A percentile compares a stretch with the other conserved stretches of the same genome.
These are phyloP conservation scores for Chrysogorgia sp. DNA, from an alignment of 92 coral and sea anemone genomes.

Conservation along the genomic window DNA sequence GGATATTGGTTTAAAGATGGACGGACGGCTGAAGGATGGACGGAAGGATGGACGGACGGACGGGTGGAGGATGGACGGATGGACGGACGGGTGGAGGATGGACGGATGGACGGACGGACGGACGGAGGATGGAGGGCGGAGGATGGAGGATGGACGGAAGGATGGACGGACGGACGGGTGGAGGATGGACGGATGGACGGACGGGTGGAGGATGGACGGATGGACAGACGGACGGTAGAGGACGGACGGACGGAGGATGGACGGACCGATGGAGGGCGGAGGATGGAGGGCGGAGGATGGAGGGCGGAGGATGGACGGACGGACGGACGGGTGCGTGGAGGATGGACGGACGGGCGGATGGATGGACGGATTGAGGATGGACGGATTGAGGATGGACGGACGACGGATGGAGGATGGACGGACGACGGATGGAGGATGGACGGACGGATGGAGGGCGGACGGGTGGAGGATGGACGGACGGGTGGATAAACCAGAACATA, in stretches of 20 bases:
- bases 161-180: not conserved
- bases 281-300: slow-evolving; percentile 2
- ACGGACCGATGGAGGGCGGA: not conserved
- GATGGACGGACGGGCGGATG: not conserved
- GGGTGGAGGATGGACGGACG: not conserved
- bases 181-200: not conserved
- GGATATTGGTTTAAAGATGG: no score
- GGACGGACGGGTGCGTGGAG: not conserved
- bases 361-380: not conserved
- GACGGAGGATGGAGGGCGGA: no score
- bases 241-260: not conserved
- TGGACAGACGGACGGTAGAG: not conserved
- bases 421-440: not conserved
- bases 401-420: no score
- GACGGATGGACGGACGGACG: no score
- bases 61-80: no score
- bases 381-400: no score
- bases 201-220: not conserved
- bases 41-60: no score
- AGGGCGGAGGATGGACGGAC: not conserved
- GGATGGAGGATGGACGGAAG: not conserved
- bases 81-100: no score
- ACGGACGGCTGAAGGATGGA: no score
- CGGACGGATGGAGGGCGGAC: not conserved
- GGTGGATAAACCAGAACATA: not conserved